Percentiles rank a stretch among this genome's conserved stretches.
phyloP scores from a whole-genome alignment of 2,888 invertebrate species.

The Lottia scabra region DNA sequence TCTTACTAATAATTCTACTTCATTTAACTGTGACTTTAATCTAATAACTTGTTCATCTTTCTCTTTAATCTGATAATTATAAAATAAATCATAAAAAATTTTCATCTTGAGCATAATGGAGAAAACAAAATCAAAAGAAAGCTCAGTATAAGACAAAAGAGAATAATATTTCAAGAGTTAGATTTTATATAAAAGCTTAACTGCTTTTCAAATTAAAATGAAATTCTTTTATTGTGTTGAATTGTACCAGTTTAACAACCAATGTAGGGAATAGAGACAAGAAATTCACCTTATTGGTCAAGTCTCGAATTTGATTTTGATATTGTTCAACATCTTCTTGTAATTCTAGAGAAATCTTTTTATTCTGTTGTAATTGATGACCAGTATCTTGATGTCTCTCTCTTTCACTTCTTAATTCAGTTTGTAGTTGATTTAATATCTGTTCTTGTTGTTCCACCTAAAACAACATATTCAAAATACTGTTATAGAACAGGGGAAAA shows the following conservation, averaged over 20 bases:
- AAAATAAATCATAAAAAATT: too few relatives aligned
- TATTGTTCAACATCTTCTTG: constrained; percentile 60
- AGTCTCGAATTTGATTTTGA: constrained; percentile 58
- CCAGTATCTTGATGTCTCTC: constrained; percentile 61
- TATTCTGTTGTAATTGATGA: constrained; percentile 51
- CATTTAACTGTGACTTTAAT: constrained; percentile 55
- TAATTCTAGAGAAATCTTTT: constrained; percentile 54
- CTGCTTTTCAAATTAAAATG: too few relatives aligned
- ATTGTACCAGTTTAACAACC: too few relatives aligned
- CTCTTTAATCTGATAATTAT: constrained; percentile 38
- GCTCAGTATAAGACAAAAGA: too few relatives aligned
- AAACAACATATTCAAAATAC: not conserved
- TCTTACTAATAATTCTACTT: constrained; percentile 52
- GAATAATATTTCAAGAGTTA: too few relatives aligned
- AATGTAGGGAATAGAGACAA: too few relatives aligned
- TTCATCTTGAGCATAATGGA: too few relatives aligned
- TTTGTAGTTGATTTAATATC: constrained; percentile 63
- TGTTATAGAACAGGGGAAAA: too few relatives aligned
- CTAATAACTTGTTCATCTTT: constrained; percentile 51
- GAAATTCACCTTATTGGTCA: constrained; percentile 52
- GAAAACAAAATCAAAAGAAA: too few relatives aligned
- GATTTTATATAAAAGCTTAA: too few relatives aligned
- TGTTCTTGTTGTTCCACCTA: constrained; percentile 66
- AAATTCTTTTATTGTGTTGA: too few relatives aligned
- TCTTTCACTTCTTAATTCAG: constrained; percentile 62